Conservation (phyloP, 2,888 invertebrate genomes). For the Cantharis rufa region DNA sequence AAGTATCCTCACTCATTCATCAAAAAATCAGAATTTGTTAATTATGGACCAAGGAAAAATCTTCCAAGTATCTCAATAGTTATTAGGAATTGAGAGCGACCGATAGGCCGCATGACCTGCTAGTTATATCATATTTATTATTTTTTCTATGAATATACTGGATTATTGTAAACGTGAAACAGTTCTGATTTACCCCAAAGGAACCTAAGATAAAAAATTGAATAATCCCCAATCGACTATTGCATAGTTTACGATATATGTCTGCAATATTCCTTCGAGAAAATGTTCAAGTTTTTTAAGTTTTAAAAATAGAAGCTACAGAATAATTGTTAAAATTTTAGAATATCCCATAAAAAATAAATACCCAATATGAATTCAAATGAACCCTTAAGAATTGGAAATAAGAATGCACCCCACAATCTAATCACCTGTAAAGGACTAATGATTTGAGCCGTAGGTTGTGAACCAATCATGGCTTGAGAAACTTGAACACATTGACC, state of each 20-base stretch:
- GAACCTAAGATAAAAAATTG: not conserved
- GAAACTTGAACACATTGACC: slow-evolving; percentile 76
- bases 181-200: not conserved
- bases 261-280: no score
- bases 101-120: no score
- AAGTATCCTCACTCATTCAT: no score
- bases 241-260: not conserved
- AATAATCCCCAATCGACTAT: not conserved
- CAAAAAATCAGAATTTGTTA: no score
- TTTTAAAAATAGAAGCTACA: not conserved
- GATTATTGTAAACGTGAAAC: not conserved
- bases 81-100: no score
- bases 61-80: no score
- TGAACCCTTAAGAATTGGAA: slow-evolving; percentile 2
- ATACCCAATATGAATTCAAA: slow-evolving; percentile 6
- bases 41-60: no score
- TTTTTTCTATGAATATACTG: no score
- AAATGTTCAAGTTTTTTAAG: no score
- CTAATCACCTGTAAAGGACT: slow-evolving; percentile 68
- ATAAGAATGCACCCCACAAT: not conserved
- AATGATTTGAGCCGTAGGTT: slow-evolving; percentile 74
- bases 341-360: not conserved
- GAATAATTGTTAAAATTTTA: no score
- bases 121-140: no score
- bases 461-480: slow-evolving; percentile 67